Conservation (phyloP, 53 echinoderm and acorn worm genomes). For the Henricia sp. region DNA sequence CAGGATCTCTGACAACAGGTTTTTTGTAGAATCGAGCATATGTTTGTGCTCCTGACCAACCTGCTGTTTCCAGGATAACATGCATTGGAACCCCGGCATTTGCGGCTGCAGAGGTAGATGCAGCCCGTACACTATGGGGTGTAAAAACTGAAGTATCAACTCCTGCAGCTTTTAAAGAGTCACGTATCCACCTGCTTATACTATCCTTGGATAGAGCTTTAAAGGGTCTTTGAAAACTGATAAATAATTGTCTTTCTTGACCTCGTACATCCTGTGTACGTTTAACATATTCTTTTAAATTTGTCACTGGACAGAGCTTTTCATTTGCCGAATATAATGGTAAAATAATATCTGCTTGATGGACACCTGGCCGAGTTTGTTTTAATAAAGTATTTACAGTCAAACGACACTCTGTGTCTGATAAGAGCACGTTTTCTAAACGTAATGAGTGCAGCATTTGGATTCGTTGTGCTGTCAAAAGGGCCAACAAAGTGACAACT, state of each 20-base stretch:
- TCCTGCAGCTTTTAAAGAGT: conserved; percentile 3
- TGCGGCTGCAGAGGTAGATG: conserved; percentile 32
- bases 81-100: conserved; percentile 19
- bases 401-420: conserved; percentile 10
- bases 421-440: not conserved
- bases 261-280: conserved; percentile 1
- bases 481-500: conserved; percentile 16
- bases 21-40: conserved; percentile 24
- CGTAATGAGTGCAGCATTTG: not conserved
- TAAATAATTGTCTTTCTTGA: not conserved
- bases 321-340: not conserved
- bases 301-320: not conserved
- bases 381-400: not conserved
- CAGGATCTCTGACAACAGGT: not conserved
- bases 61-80: conserved; percentile 17
- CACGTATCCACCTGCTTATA: conserved; percentile 19
- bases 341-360: not conserved
- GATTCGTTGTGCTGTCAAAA: not conserved
- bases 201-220: conserved; percentile 16
- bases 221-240: conserved; percentile 25
- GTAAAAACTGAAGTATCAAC: conserved; percentile 30
- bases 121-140: conserved; percentile 36
- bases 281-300: conserved; percentile 8
- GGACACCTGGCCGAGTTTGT: not conserved
- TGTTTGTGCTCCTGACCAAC: conserved; percentile 21